Conservation (phyloP, 2,888 invertebrate genomes). For the Scaptodrosophila latifasciaeformis region DNA sequence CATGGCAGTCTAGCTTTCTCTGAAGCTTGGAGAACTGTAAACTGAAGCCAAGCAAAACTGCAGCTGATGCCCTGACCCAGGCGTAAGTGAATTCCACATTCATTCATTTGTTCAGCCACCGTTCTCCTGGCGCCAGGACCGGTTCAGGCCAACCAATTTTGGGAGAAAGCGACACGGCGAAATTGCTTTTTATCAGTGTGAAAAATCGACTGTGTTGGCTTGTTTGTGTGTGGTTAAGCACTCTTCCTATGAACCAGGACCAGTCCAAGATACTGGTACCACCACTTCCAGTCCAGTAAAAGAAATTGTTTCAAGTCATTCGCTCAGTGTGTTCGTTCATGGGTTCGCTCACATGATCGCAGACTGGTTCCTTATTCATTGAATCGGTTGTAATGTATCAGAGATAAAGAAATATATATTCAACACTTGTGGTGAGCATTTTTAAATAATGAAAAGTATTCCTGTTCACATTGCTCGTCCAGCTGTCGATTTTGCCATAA, state of each 20-base stretch:
- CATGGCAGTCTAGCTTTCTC: no score
- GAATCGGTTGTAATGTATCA: no score
- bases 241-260: no score
- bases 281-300: background rate
- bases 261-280: no score
- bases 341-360: no score
- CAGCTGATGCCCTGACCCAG: slow-evolving; percentile 8
- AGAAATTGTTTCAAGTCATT: no score
- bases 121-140: no score
- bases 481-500: background rate
- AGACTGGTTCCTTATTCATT: no score
- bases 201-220: slow-evolving; percentile 31
- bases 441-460: slow-evolving; percentile 51
- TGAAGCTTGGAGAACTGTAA: background rate
- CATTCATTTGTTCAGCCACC: slow-evolving; percentile 54
- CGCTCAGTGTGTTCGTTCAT: no score
- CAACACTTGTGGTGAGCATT: slow-evolving; percentile 56
- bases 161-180: slow-evolving; percentile 27
- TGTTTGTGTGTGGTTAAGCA: background rate
- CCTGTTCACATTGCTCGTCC: background rate
- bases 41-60: background rate
- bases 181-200: slow-evolving; percentile 46
- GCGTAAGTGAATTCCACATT: slow-evolving; percentile 59
- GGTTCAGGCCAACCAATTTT: no score
- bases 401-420: slow-evolving; percentile 56